Evolutionary conservation across 2,113 vertebrate genomes (phyloP), one percentile per base, ranked within the genome.

Genomic region (Xenopus laevis): DNA sequence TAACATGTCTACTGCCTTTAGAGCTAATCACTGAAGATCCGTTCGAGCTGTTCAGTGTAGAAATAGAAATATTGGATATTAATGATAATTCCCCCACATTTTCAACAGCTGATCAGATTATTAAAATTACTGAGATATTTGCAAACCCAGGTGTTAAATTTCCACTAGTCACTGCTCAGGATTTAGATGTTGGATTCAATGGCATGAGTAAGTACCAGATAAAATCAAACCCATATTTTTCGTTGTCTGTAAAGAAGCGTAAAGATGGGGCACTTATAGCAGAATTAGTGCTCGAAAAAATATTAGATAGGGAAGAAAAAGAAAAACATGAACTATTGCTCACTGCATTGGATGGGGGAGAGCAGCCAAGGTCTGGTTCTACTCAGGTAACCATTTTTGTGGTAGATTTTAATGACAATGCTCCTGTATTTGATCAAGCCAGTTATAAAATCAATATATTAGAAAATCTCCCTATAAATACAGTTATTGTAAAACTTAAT

Each of bases 51-150:
- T 89, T 87, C 65, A 88, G 85, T 10, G 78, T 93, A 50, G 47
- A 50, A 50, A 50, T 50, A 50, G 47, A 50, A 50, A 50, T 50
- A 50, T 4, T 50, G 47, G 93, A 94, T 70, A 67, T 93, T 61
- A 94, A 94, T 1, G 93, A 93, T 80, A 92, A 93, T 80, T 83
- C 91, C 63, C 91, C 91, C 0, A 85, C 84, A 68, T 93, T 93
- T 78, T 83, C 86, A 77, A 83, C 78, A 0, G 23, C 83, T n/a
- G 81, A 82, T 66, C 80, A 86, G 72, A 86, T 79, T 46, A 68
- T 93, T 79, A 86, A 86, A 13, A 72, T 93, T 1, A 85, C 91
- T 0, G 91, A 93, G 71, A 87, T 89, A 13, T 50, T 10, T 33
- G 86, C 88, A 18, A 70, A 86, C 0, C 71, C 83, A 58, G 91